Base-by-base conservation (phyloP, 1,140 invertebrate species). In the Drosophila obscura region DNA sequence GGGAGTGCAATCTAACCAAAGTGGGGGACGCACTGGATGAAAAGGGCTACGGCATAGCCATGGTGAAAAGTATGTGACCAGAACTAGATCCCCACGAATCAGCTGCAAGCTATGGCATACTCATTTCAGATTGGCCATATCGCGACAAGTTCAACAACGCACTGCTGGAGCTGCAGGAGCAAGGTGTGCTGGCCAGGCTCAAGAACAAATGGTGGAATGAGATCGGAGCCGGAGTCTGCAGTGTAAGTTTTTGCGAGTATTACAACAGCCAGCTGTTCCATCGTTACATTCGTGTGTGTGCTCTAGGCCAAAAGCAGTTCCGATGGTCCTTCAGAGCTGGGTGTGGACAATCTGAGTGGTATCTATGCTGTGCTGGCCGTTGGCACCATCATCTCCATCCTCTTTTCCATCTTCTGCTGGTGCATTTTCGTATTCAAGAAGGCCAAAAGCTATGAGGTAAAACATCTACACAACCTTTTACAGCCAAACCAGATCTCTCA, bases 131-230 rank as follows among this genome's bases (percentile, higher is more conserved):
- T 76, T 96, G 96, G 5, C 93, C 93, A 5, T 96, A 96, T 88
- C 93, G 96, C 11, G 94, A 96, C 72, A 93, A 94, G 28, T 92
- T 98, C 39, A 96, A 96, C 68, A 94, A 95, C 59, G 96, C 95
- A 2, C 94, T 97, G 39, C 87, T 98, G 26, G 94, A 95, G 77
- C 89, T 97, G 1, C 96, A 96, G 90, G 97, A 98, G 92, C 94
- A 94, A 55, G 97, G 96, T 0, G 93, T 94, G 39, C 90, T 98
- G 9, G 94, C 95, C 4, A 93, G 94, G 41, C 92, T 98, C 51
- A 97, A 98, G 91, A 95, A 95, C 28, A 97, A 97, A 93, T 98
- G 97, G 97, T 98, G 97, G 97, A 96, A 96, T 83, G 95, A 97
- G 91, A 95, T 96, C 89, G 96, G 96, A 0, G 96, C 96, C 22